phyloP scores from a whole-genome alignment of 2,797 vertebrate species.

The Sebastes glaucus region DNA sequence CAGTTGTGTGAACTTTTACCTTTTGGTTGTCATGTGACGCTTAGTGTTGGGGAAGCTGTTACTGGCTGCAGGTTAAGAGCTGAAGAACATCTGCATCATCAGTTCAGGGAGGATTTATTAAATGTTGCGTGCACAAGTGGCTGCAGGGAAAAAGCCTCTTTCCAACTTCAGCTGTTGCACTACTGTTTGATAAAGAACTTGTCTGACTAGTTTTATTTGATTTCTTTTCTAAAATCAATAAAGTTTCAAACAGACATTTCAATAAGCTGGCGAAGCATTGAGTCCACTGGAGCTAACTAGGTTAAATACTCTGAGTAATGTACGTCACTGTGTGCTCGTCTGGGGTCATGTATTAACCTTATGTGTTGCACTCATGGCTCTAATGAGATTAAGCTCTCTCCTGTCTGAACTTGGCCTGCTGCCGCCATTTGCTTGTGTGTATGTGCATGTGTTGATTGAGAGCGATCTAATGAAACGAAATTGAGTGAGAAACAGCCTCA shows the following conservation, averaged over 20 bases:
- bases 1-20: slow-evolving; percentile 42
- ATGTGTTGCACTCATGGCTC: slow-evolving; percentile 15
- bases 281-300: not conserved
- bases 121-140: not conserved
- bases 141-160: not conserved
- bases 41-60: not conserved
- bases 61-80: not conserved
- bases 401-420: slow-evolving; percentile 17
- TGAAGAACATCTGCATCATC: not conserved
- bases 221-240: not conserved
- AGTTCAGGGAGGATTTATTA: not conserved
- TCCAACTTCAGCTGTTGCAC: not conserved
- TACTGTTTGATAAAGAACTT: not conserved
- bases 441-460: slow-evolving; percentile 5
- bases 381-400: slow-evolving; percentile 46
- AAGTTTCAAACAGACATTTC: not conserved
- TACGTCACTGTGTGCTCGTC: slow-evolving; percentile 20
- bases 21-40: slow-evolving; percentile 1
- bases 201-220: not conserved
- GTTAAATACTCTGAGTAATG: slow-evolving; percentile 3
- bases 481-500: slow-evolving; percentile 1
- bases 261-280: not conserved
- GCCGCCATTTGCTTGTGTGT: not conserved
- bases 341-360: slow-evolving; percentile 34
- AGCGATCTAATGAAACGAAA: not conserved